Evolutionary conservation across 2,888 invertebrate genomes (phyloP), one percentile per base, ranked within the genome.

Genomic region (Lepetodrilus schrolli): DNA sequence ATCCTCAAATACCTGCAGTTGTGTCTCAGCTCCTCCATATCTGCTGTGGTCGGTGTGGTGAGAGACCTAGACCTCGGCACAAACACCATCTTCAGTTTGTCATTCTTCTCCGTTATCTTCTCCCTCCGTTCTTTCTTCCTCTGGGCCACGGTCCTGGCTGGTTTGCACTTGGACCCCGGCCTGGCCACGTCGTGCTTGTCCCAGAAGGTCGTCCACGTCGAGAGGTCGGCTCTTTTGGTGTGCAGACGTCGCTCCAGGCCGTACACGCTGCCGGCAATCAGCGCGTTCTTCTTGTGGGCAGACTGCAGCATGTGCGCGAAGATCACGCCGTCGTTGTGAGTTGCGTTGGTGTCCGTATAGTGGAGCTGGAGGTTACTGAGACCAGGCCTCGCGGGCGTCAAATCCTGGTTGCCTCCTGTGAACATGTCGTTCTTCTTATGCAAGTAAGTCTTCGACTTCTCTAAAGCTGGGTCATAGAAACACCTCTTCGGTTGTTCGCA

Each of bases 261-360:
- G 43, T 76, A 75, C 20, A 86, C 83, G 21, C 77, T 72, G 1
- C 75, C 78, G 8, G 72, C 74, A 5, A 83, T 77, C 8, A 82
- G 73, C 7, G 78, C 72, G 69, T 80, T 83, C 10, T 73, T 77
- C 47, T 79, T 74, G 48, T 83, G 82, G 7, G 83, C 80, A 13
- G 72, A 80, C 51, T 79, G 80, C 10, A 86, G 70, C n/a, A 86
- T 72, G 58, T 86, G 83, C 3, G 81, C 71, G 66, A 86, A 84
- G 68, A 86, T 84, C 5, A 83, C 66, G 37, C 81, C 76, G 58
- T 84, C 80, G 72, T 86, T 86, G 34, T 79, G 77, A 66, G 82
- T 81, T 5, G 82, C 77, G 73, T 86, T 86, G 1, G 83, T 84
- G 51, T 82, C 80, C 1, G 86, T 81, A 73, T 86, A 86, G 65